Base-by-base conservation (phyloP, 2,888 invertebrate species). In the Drosophila greeni region DNA sequence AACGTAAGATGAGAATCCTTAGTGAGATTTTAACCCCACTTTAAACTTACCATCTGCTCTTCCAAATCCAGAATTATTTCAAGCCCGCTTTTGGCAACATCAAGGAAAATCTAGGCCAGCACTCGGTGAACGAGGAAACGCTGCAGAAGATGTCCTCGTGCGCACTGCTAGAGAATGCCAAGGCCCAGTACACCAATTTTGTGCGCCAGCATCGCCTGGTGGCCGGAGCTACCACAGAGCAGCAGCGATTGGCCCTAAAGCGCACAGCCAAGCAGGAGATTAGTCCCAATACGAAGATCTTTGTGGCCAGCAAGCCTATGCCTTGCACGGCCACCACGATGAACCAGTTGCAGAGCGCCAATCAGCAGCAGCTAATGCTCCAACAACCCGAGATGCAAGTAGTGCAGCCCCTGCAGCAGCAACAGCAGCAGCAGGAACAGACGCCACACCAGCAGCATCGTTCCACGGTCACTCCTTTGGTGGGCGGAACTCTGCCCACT, bases 81-180 rank as follows among this genome's bases (percentile, higher is more conserved):
- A 90, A 90, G 72, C 91, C 92, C 34, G 92, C 92, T 6, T 90
- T 92, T 61, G 90, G 90, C 69, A 93, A 93, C 83, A 91, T 93
- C 29, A 90, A 90, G 65, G 88, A 90, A 71, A 93, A 93, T 85
- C 89, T 92, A 65, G 92, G 92, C 5, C 90, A 90, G 42, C 89
- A 90, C 67, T 88, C 90, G 37, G 90, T 92, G 0, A 90, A 90
- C 47, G 91, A 92, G 70, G 92, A 92, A 67, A 91, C 91, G 76
- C 70, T 89, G 2, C 86, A 86, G 48, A 88, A 88, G 72, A 89
- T 89, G 87, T 85, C 86, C 5, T 89, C 86, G 3, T 89, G 89
- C 51, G 87, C 88, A 1, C 64, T 89, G 45, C 62, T 89, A 23
- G 89, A 89, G 52, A 88, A 89, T 59, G 86, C 89, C 11, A 89